Evolutionary conservation across 2,113 vertebrate species (phyloP).

Genomic region (Pygoscelis antarcticus): DNA sequence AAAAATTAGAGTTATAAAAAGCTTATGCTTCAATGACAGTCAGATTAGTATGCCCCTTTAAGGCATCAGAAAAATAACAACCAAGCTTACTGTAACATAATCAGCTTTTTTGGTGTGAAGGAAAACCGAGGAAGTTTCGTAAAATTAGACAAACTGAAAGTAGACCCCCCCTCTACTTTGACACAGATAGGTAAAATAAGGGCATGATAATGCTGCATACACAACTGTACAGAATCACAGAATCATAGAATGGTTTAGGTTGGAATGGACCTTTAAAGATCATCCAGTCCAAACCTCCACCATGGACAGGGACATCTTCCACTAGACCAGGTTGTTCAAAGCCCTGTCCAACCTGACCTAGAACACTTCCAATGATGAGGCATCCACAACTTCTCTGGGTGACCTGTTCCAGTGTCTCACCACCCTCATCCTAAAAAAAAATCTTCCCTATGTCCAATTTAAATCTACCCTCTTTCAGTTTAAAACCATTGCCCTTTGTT

Average conservation of each 20-base stretch:
- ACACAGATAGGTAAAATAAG: background rate
- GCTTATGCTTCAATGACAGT: background rate
- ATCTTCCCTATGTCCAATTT: background rate
- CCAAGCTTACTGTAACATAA: background rate
- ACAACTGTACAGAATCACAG: background rate
- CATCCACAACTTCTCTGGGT: background rate
- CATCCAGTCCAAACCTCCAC: background rate
- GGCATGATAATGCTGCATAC: no score
- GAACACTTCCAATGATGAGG: background rate
- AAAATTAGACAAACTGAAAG: background rate
- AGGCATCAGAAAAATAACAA: background rate
- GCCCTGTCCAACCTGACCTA: accelerated
- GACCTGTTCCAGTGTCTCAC: background rate
- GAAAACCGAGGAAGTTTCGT: background rate
- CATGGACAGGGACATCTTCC: background rate
- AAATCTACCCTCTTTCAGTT: background rate
- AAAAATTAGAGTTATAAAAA: background rate
- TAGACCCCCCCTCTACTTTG: background rate
- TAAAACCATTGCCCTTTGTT: background rate
- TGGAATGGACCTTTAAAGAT: background rate
- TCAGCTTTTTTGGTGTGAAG: background rate
- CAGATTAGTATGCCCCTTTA: background rate
- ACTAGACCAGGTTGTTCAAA: accelerated
- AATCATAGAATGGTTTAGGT: background rate
- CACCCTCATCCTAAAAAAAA: background rate